Base-by-base conservation (phyloP, 92 coral and sea anemone genomes). In the Actinernus sp. region DNA sequence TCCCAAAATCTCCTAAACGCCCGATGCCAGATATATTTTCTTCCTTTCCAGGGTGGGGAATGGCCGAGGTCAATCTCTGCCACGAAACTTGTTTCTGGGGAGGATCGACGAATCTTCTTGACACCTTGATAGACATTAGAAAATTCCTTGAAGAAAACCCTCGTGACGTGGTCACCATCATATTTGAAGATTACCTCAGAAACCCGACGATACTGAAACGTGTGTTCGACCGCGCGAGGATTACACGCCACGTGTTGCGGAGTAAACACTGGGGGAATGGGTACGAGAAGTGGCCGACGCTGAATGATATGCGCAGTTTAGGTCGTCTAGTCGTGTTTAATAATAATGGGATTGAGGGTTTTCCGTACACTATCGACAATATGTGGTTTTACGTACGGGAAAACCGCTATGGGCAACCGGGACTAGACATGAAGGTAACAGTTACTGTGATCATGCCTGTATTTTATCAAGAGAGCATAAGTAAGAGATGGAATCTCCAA, bases 321-420 rank as follows among this genome's bases (percentile, higher is more conserved):
- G 98, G 98, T 67, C 80, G 98, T 9, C 72, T 94, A 22, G 82
- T 94, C 8, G 95, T 94, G 56, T 94, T 94, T 55, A 91, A 84
- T 76, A 94, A 87, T 58, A 80, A 78, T 19, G 98, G 97, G 1
- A 34, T 91, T 21, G 67, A 57, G 11, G 97, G 86, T 1, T 94
- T 94, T 63, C 98, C 98, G 1, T 94, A 94, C 65, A 79, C 91
- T 4, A 55, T 27, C 43, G 55, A 39, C 34, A 90, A 94, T 64
- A 94, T 94, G 98, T 94, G 98, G 98, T 73, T 63, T 53, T 84
- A 79, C 53, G 97, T 94, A 11, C 67, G 86, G 26, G 98, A 94
- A 74, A 94, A 84, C 46, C 91, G 97, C 2, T 94, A 90, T 81
- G 98, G 98, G 36, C 75, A 48, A 31, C 24, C 50, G 22, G 76